A percentile compares a stretch with the other conserved stretches of the same genome.
Conservation (phyloP, 2,888 invertebrate species). For the Acanthosoma haemorrhoidale region DNA sequence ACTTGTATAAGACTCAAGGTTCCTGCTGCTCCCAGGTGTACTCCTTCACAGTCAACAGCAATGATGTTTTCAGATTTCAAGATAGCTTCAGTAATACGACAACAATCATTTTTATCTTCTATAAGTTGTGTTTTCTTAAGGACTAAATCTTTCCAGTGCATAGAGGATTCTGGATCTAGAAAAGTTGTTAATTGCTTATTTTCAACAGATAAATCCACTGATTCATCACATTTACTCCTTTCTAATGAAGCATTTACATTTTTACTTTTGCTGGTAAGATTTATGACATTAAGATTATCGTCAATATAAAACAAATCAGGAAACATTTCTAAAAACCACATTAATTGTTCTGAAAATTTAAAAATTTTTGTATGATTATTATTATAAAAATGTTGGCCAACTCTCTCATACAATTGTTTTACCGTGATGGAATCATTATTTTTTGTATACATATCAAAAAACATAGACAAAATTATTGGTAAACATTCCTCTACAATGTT, state of each 20-base stretch:
- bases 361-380: background rate
- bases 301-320: background rate
- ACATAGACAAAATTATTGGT: background rate
- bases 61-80: background rate
- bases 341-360: background rate
- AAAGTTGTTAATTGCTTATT: background rate
- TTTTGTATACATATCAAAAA: background rate
- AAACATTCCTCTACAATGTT: background rate
- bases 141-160: background rate
- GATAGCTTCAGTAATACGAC: background rate
- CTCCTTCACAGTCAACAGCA: constrained; percentile 15
- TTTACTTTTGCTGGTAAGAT: background rate
- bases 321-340: background rate
- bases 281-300: background rate
- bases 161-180: background rate
- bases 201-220: background rate
- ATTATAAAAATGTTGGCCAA: background rate
- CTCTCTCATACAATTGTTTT: background rate
- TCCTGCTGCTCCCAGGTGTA: background rate
- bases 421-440: background rate
- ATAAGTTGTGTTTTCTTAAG: background rate
- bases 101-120: background rate
- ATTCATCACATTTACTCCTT: background rate
- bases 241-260: background rate
- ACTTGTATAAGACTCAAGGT: background rate